Evolutionary conservation across 2,888 invertebrate genomes (phyloP), one percentile per base, ranked within the genome.

Genomic region (Phoenoteleia sp.): DNA sequence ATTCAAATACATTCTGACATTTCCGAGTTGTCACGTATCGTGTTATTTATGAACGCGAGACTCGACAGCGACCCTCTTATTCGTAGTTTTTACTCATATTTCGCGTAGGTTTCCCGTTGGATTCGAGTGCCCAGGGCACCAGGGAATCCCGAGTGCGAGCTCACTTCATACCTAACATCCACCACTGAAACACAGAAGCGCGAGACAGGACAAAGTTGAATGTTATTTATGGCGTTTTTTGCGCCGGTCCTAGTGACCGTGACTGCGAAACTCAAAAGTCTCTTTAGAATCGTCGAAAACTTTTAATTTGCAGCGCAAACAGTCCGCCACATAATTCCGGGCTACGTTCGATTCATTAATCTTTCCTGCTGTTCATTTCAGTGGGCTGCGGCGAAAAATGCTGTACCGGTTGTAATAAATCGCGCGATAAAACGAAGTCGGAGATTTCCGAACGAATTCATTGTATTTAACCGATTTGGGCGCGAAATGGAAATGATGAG

Each of bases 1-100:
- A 85, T 71, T 85, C 74, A 62, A 81, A 79, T 64, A 72, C 84
- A 69, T 71, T 49, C 85, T 69, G 81, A 85, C 81, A 74, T 77
- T 85, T 77, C 69, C 67, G 76, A 75, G 84, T 89, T 92, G 92
- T 92, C 92, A 91, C 88, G 89, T 86, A 87, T 87, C 86, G 84
- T 87, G 89, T 91, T 91, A 92, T 92, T 92, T 92, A 92, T 91
- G 91, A 86, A 52, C 67, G 87, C 89, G 89, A 84, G 88, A 79
- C 87, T 79, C 88, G 87, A 87, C 80, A 88, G 87, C 89, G 87
- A 92, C 91, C 91, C 92, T 91, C 91, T 92, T 92, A 92, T 92
- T 92, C 90, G 86, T 77, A 89, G 86, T 89, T 91, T 91, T 90
- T 88, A 85, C 89, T 89, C 91, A 90, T 90, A 92, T 92, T 91